Evolutionary conservation across 2,113 vertebrate genomes (phyloP), one percentile per base, ranked within the genome.

Genomic region (Aegithalos caudatus): DNA sequence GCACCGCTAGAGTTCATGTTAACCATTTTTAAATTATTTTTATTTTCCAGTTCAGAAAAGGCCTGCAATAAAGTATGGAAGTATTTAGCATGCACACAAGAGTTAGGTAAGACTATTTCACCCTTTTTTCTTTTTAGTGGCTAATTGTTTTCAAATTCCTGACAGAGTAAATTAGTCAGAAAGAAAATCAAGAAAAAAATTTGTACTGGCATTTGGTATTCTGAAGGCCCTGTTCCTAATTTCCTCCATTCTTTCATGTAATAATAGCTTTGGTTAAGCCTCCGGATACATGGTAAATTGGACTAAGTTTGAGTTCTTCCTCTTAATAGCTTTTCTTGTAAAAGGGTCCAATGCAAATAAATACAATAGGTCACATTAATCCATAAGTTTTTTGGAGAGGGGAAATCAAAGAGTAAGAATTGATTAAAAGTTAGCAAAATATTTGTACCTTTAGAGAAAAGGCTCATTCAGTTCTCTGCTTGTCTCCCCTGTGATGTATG

Each of bases 211-310:
- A 95, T 87, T 95, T 96, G 88, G 88, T 88, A 85, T 97, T 97
- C 92, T 92, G 71, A 86, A 97, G 90, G 92, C n/a, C 60, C 97
- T 98, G 97, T 97, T 98, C 97, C 95, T 97, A 98, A 98, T 98
- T 98, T 98, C 95, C 96, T 97, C 71, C 60, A 86, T 96, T 97
- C 96, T 97, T 97, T 98, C 86, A 97, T 91, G 94, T 86, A 97
- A 94, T 97, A 96, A 97, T 97, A 95, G 94, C 96, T 95, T 92
- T 90, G 95, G 97, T 97, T 98, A 97, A 93, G 94, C 94, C 97
- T 97, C 97, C 27, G 70, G 97, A 97, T 97, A 94, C 77, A 60
- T 84, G 71, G 86, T 94, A 97, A 98, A 97, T 97, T 95, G 96
- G 85, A 84, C 87, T 37, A 91, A 94, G 80, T 94, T 96, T 88